Evolutionary conservation across 2,888 invertebrate genomes (phyloP), one percentile per base, ranked within the genome.

Genomic region (Pimpla rufipes): DNA sequence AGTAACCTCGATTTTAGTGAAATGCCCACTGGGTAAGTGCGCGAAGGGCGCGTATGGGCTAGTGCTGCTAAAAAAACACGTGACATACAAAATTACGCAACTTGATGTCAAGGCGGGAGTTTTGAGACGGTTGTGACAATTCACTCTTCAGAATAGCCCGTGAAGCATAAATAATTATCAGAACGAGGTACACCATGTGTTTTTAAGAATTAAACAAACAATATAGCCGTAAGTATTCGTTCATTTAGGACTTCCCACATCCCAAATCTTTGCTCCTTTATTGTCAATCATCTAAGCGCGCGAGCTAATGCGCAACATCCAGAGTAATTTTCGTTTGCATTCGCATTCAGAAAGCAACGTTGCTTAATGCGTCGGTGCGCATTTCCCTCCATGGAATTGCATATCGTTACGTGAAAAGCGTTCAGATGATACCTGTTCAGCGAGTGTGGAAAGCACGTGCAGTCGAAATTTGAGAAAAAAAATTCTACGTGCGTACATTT

Each of bases 401-500:
- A 37, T 52, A 29, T 76, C 57, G 21, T 57, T 59, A 77, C 77
- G 77, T 67, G 67, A n/a, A 37, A 45, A n/a, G 16, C 45, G 11
- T 68, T 21, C 2, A 8, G 4, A 57, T 67, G 52, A 10, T 8
- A 37, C 45, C 35, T 42, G 42, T 57, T 57, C 5, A 7, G 59
- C 57, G 35, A 47, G 21, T 59, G 10, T 13, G 13, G 11, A 59
- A 13, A 16, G 23, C 45, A 35, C 45, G 59, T n/a, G n/a, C 18
- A 59, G 6, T 11, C 16, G 7, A 40, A 45, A 29, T 45, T 13
- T 40, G 59, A 8, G 10, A 11, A 2, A 45, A 23, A 16, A n/a
- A 18, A 23, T 70, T 13, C 16, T 47, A n/a, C 11, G 7, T 29
- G 29, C 5, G 10, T 21, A 7, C 35, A 37, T 21, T 35, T n/a